Percentiles rank a stretch among this genome's conserved stretches.
Conservation (phyloP, 2,113 vertebrate species). For the Cyanoramphus novaezelandiae region DNA sequence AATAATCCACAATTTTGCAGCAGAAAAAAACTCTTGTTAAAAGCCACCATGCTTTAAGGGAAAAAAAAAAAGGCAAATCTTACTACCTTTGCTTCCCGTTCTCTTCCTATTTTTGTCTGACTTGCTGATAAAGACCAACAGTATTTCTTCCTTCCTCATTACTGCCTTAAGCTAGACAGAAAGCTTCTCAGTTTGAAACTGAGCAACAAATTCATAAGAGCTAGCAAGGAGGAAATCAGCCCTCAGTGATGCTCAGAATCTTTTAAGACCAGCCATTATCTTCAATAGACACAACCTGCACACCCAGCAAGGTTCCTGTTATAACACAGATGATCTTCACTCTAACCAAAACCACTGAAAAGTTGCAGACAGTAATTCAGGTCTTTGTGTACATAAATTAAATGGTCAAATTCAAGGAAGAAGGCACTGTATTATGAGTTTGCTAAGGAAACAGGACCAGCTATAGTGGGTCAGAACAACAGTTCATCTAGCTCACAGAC, state of each 20-base stretch:
- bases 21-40: not conserved
- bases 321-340: not conserved
- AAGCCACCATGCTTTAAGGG: not conserved
- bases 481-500: not conserved
- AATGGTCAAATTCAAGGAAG: not conserved
- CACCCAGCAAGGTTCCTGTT: not conserved
- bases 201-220: not conserved
- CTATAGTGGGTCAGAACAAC: not conserved
- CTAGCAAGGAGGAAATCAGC: not conserved
- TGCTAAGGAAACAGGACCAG: not conserved
- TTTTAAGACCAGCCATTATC: not conserved
- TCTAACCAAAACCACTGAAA: not conserved
- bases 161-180: not conserved
- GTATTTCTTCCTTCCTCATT: not conserved
- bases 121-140: not conserved
- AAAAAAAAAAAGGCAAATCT: not conserved
- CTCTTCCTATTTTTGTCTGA: not conserved
- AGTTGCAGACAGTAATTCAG: rapidly evolving
- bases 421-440: not conserved
- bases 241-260: not conserved
- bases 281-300: not conserved
- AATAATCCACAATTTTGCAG: not conserved
- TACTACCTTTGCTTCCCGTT: not conserved
- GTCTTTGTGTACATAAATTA: not conserved
- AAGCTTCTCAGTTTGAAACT: not conserved